A percentile compares a stretch with the other conserved stretches of the same genome.
phyloP scores from a whole-genome alignment of 2,888 invertebrate genomes.

The Tipula lateralis region DNA sequence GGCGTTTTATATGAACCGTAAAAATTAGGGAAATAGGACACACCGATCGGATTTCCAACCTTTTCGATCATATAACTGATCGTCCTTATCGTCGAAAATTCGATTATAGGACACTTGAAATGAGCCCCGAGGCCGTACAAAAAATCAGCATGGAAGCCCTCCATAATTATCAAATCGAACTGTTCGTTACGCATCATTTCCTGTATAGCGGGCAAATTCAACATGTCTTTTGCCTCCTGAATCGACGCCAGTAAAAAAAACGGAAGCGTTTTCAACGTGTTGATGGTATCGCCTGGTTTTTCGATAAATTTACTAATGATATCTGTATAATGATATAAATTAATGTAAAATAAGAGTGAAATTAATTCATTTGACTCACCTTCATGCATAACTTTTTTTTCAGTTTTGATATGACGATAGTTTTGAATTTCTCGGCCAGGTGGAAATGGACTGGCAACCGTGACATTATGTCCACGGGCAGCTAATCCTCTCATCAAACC shows the following conservation, averaged over 20 bases:
- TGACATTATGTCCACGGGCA: neutral
- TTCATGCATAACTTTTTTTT: neutral
- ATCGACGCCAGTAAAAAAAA: neutral
- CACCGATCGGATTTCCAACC: constrained; percentile 42
- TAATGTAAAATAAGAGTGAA: neutral
- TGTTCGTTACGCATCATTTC: constrained; percentile 36
- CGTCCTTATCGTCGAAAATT: constrained; percentile 38
- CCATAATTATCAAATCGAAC: constrained; percentile 39
- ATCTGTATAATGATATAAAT: neutral
- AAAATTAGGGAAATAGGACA: constrained; percentile 43
- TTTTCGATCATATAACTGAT: constrained; percentile 35
- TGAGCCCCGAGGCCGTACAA: constrained; percentile 39
- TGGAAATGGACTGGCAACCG: neutral
- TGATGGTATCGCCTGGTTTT: neutral
- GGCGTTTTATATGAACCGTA: constrained; percentile 41
- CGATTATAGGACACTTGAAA: constrained; percentile 39
- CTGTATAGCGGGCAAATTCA: neutral
- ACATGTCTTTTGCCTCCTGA: neutral
- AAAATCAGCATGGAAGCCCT: constrained; percentile 39
- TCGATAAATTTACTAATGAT: neutral
- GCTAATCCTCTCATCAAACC: neutral
- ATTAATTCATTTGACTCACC: neutral
- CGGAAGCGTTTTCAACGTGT: neutral
- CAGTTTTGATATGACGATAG: neutral
- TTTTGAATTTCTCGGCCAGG: neutral